Base-by-base conservation (phyloP, 1,140 invertebrate species). In the Drosophila hydei region DNA sequence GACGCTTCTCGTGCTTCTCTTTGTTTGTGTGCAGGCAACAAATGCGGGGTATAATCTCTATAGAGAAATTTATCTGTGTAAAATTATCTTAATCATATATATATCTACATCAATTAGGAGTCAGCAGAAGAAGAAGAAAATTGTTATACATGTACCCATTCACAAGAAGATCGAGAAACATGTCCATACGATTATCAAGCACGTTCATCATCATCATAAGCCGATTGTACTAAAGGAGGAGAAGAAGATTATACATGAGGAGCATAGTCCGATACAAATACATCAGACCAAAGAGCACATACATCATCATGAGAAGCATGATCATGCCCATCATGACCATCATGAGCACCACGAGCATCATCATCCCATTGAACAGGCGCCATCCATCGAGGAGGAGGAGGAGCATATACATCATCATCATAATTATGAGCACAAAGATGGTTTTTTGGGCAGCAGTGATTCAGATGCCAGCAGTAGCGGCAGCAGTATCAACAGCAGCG, bases 151-250 rank as follows among this genome's bases (percentile, higher is more conserved):
- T 71, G 89, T 91, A 48, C 90, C 90, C 36, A 59, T 91, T 21
- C 89, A 91, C 58, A 90, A 90, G 30, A 91, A 91, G 64, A 89
- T 91, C 14, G 90, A 91, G 60, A 91, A 91, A 63, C 90, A 91
- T 63, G 79, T 85, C 4, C 90, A 91, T 27, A 91, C 90, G 4
- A 67, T 91, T 18, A 72, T 91, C 7, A 91, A 91, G 59, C 88
- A 91, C 40, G 76, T 91, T 9, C 90, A 91, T 71, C 90, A 91
- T 71, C 90, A 91, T 63, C 90, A 91, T 71, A 91, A 91, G 68
- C 90, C 90, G 6, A 81, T 91, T 60, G 84, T 91, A 12, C 77
- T 91, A 12, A 91, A 91, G 60, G 90, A 91, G 78, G 89, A 91
- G 52, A 89, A 90, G 59, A 91, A 90, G 50, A 79, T 91, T 2